Base-by-base conservation (phyloP, 2,113 vertebrate species). In the Apteryx mantelli region DNA sequence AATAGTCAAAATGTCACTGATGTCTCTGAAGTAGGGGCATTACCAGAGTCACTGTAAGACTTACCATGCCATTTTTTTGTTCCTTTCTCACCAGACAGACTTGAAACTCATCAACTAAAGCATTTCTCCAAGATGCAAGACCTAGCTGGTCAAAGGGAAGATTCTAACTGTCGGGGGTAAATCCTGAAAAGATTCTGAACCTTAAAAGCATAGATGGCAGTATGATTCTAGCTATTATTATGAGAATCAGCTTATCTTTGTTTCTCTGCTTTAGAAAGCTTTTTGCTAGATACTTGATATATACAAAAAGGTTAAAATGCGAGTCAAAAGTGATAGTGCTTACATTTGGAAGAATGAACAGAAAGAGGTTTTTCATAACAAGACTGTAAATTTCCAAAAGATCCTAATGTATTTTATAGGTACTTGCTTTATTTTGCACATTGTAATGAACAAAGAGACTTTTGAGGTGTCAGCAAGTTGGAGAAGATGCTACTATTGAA, bases 1-100 rank as follows among this genome's bases (percentile, higher is more conserved):
- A 38, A 40, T 0, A 79, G 28, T 40, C 28, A 80, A 30, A 79
- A 44, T 14, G 4, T 22, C n/a, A 74, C 28, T 0, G 1, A 30
- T 30, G 25, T 40, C 38, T 93, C 91, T 65, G 69, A 69, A 66
- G 44, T 26, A 82, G 28, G 26, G 32, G 19, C 63, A 30, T 19
- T 64, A 65, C 3, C 28, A 32, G 8, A 6, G 7, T 32, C 46
- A 38, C 48, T n/a, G 38, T 16, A 88, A 76, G 68, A 48, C 24
- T 26, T 81, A 32, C 34, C 55, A 46, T 2, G 6, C 40, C 28
- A 42, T 25, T 61, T 71, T 88, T 50, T 32, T 40, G 7, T 66
- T 85, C 55, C 66, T 71, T 1, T 50, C 76, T 68, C 44, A 52
- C 60, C 53, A 77, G 40, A 69, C 42, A 13, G 68, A 69, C 44